These are phyloP conservation scores for Brenthis hecate DNA, from an alignment of 2,888 invertebrate genomes.

Conservation along the genomic window DNA sequence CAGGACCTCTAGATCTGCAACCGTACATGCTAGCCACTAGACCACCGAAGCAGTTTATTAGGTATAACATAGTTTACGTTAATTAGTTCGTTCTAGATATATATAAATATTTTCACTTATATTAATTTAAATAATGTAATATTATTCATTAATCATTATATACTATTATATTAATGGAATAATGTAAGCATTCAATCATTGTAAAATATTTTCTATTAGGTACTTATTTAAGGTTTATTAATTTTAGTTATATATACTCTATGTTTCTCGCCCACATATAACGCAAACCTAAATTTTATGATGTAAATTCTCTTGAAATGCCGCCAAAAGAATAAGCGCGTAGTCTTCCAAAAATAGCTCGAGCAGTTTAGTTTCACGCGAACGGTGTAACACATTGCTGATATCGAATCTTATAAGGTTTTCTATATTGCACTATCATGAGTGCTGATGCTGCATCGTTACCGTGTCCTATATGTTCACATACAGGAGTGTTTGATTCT, in stretches of 20 bases:
- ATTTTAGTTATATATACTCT: not conserved
- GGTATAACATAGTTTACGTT: too few species aligned
- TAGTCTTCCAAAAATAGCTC: conserved; percentile 72
- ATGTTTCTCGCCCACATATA: conserved; percentile 2
- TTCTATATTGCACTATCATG: conserved; percentile 49
- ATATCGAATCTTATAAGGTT: conserved; percentile 29
- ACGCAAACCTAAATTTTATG: conserved; percentile 26
- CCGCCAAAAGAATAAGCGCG: conserved; percentile 67
- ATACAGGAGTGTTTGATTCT: conserved; percentile 86
- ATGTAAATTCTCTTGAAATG: conserved; percentile 65
- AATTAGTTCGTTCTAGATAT: too few species aligned
- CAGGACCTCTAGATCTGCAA: too few species aligned
- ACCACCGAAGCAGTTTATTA: too few species aligned
- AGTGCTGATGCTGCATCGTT: conserved; percentile 82
- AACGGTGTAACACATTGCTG: conserved; percentile 49
- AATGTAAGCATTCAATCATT: too few species aligned
- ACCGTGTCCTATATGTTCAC: conserved; percentile 89
- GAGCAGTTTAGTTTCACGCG: conserved; percentile 63
- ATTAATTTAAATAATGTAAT: too few species aligned
- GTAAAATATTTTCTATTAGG: too few species aligned
- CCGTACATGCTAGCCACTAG: too few species aligned
- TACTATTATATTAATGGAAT: too few species aligned
- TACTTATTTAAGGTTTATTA: too few species aligned
- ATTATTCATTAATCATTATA: too few species aligned
- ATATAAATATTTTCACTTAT: too few species aligned